Percentiles rank a stretch among this genome's conserved stretches.
Conservation (phyloP, 2,113 vertebrate genomes). For the Chaetorhynchus papuensis region DNA sequence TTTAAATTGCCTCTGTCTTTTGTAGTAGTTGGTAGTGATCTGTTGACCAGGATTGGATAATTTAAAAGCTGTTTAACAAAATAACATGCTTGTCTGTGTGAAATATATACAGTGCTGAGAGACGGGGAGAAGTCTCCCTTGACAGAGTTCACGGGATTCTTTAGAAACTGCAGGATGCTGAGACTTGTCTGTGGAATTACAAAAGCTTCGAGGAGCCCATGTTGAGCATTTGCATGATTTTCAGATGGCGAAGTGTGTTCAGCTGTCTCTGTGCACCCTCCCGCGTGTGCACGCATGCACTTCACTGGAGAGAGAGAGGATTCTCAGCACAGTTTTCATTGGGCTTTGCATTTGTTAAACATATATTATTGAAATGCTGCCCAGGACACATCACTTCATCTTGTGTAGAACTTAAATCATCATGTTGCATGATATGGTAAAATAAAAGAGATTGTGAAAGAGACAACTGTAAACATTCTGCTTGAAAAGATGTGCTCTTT, state of each 20-base stretch:
- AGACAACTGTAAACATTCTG: constrained; percentile 55
- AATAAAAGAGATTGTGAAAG: constrained; percentile 46
- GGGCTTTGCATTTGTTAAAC: constrained; percentile 18
- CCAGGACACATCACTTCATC: background rate
- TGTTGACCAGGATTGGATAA: constrained; percentile 43
- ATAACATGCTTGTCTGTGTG: constrained; percentile 48
- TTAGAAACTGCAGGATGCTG: constrained; percentile 28
- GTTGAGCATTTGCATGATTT: constrained; percentile 33
- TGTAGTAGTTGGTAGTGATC: constrained; percentile 22
- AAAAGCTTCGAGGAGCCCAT: background rate
- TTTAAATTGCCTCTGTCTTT: constrained; percentile 57
- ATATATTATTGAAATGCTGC: constrained; percentile 34
- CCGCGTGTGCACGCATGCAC: background rate
- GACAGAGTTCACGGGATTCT: background rate
- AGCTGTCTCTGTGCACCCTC: constrained; percentile 6
- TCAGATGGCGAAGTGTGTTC: background rate
- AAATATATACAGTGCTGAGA: background rate
- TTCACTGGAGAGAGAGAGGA: background rate
- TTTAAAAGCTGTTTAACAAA: constrained; percentile 55
- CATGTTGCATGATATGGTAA: constrained; percentile 37
- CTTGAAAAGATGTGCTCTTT: constrained; percentile 49
- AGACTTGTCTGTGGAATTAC: constrained; percentile 14
- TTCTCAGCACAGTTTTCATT: background rate
- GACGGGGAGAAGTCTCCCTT: background rate
- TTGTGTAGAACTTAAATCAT: constrained; percentile 24